A percentile compares a stretch with the other conserved stretches of the same genome.
phyloP scores from a whole-genome alignment of 2,797 vertebrate genomes.

The Percopsis omiscomaycus region DNA sequence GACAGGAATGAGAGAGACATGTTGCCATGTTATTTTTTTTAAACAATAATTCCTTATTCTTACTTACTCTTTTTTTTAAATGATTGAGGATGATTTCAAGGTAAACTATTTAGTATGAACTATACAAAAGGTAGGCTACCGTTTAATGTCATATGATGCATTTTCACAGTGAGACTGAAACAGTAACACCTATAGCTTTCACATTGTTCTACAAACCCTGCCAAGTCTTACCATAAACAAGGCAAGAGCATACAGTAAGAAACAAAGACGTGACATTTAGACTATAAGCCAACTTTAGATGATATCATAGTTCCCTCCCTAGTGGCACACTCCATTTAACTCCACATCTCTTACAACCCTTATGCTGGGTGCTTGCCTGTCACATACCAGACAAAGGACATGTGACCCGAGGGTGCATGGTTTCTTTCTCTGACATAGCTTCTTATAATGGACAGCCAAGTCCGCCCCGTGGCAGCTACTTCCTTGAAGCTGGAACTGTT shows the following conservation, averaged over 20 bases:
- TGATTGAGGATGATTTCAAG: no score
- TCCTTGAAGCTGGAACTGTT: no score
- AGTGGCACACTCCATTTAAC: constrained; percentile 5
- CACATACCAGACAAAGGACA: constrained; percentile 56
- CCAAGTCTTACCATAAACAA: neutral
- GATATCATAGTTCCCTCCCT: neutral
- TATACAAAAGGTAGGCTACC: no score
- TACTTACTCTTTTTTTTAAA: no score
- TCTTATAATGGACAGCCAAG: constrained; percentile 34
- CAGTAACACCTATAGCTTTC: neutral
- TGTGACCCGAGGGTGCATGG: constrained; percentile 54
- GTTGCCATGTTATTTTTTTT: neutral
- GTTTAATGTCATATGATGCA: neutral
- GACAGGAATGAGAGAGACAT: constrained; percentile 54
- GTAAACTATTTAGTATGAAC: no score
- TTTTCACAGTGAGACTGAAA: neutral
- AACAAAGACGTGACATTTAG: constrained; percentile 1
- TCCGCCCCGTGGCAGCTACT: constrained; percentile 17
- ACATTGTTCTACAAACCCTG: neutral
- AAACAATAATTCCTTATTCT: no score
- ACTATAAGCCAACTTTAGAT: constrained; percentile 9
- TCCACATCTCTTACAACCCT: constrained; percentile 21
- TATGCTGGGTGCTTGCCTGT: constrained; percentile 29
- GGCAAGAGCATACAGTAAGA: neutral
- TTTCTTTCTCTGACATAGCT: constrained; percentile 28